Base-by-base conservation (phyloP, 1,140 invertebrate species). In the Neodiprion lecontei region DNA sequence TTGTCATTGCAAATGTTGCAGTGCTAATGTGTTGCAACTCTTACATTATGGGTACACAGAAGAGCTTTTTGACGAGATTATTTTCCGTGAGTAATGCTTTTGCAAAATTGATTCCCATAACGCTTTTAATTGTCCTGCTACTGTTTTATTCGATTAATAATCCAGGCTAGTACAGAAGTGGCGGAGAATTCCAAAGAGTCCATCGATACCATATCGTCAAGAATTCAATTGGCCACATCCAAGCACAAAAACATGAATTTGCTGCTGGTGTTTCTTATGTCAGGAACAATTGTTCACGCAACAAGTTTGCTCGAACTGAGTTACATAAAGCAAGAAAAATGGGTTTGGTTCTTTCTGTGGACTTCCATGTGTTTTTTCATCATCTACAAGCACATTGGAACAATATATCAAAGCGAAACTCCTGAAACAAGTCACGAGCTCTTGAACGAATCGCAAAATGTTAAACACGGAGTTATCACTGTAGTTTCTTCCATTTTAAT, bases 281-380 rank as follows among this genome's bases (percentile, higher is more conserved):
- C 77, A 11, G 78, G 76, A 12, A 75, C 72, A 48, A 28, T 78
- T 10, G n/a, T 82, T 17, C 81, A 82, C 69, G 28, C 73, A 23
- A 12, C 81, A 9, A 79, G 80, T n/a, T 67, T 80, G 17, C 76
- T 87, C 67, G 92, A 92, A 0, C 96, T 94, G 82, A 92, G 91
- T 76, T 96, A 94, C 79, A 93, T 97, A 53, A 96, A 98, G 88
- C 95, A 96, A 83, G 96, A 98, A 85, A 96, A 97, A 84, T 94
- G 95, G 86, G 93, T 92, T 1, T 95, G 95, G 92, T 96, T 96
- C 85, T 96, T 93, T 84, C 88, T 95, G 23, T 91, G 91, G 73
- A 83, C 84, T 5, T 86, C 89, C 11, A 75, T 85, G 28, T 23
- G 86, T 71, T 23, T 71, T 40, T 23, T 28, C 14, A 40, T 75